Evolutionary conservation across 2,113 vertebrate genomes (phyloP).

Genomic region (Plectropomus leopardus): DNA sequence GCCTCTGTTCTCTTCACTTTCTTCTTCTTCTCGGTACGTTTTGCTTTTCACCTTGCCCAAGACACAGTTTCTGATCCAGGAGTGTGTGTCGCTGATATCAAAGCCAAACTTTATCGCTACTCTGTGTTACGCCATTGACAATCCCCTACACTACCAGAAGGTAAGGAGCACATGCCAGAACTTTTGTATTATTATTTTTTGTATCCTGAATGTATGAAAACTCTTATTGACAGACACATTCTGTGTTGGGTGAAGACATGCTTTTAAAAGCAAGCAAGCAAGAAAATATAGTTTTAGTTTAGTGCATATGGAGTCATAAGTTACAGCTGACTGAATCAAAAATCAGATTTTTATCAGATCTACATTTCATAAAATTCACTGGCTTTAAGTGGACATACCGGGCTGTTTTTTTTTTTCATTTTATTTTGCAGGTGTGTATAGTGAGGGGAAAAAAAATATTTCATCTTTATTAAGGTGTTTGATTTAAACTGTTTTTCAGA

Average conservation of each 20-base stretch:
- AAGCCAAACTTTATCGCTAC: slow-evolving; percentile 99
- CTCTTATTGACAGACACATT: background rate
- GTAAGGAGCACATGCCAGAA: slow-evolving; percentile 78
- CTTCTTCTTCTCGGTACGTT: slow-evolving; percentile 6
- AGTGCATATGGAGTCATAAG: background rate
- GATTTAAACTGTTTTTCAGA: slow-evolving; percentile 86
- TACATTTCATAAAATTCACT: background rate
- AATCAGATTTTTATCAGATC: background rate
- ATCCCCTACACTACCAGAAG: slow-evolving; percentile 99
- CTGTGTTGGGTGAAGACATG: background rate
- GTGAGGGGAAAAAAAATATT: background rate
- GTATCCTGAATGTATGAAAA: background rate
- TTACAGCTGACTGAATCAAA: background rate
- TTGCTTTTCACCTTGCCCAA: slow-evolving; percentile 78
- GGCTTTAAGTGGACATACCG: background rate
- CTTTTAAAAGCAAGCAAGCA: background rate
- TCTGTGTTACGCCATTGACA: slow-evolving; percentile 99
- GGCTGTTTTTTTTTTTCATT: too few species aligned
- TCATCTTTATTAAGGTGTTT: background rate
- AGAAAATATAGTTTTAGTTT: background rate
- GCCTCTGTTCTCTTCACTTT: slow-evolving; percentile 44
- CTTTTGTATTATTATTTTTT: background rate
- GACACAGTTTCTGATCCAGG: slow-evolving; percentile 99
- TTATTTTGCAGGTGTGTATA: background rate
- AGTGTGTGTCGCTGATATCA: slow-evolving; percentile 98